Evolutionary conservation across 2,888 invertebrate species (phyloP).

Genomic region (Nesidiocoris tenuis): DNA sequence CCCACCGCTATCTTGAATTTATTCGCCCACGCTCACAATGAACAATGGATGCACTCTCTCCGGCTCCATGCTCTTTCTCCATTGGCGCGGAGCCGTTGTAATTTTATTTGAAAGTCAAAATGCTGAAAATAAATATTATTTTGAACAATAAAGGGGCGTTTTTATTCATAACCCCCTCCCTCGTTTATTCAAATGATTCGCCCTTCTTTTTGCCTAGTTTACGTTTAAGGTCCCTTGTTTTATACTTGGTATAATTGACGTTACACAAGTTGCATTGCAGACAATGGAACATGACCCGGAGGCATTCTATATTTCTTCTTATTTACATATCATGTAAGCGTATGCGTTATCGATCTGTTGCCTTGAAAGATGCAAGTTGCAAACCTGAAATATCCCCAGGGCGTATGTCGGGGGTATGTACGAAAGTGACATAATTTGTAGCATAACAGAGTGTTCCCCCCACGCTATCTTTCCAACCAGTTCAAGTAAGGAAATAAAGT

Average conservation of each 20-base stretch:
- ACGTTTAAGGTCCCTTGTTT: too few species aligned
- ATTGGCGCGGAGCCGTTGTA: not conserved
- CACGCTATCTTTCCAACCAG: too few species aligned
- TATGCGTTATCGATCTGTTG: too few species aligned
- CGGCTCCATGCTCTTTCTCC: not conserved
- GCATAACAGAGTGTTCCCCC: too few species aligned
- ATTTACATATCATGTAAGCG: constrained; percentile 25
- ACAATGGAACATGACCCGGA: constrained; percentile 22
- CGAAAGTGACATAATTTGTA: too few species aligned
- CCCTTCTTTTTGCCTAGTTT: not conserved
- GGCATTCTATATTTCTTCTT: constrained; percentile 17
- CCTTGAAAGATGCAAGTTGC: too few species aligned
- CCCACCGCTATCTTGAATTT: constrained; percentile 25
- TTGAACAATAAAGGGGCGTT: constrained; percentile 35
- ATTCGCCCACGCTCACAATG: constrained; percentile 33
- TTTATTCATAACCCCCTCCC: constrained; percentile 37
- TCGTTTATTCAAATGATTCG: constrained; percentile 31
- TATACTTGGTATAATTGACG: constrained; percentile 25
- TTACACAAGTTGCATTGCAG: constrained; percentile 6
- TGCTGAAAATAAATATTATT: constrained; percentile 41
- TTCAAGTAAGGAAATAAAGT: too few species aligned
- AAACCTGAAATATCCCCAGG: too few species aligned
- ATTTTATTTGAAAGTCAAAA: constrained; percentile 42
- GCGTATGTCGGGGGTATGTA: too few species aligned
- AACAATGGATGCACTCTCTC: constrained; percentile 31